phyloP scores from a whole-genome alignment of 53 echinoderm and acorn worm genomes.

The Crossaster papposus region DNA sequence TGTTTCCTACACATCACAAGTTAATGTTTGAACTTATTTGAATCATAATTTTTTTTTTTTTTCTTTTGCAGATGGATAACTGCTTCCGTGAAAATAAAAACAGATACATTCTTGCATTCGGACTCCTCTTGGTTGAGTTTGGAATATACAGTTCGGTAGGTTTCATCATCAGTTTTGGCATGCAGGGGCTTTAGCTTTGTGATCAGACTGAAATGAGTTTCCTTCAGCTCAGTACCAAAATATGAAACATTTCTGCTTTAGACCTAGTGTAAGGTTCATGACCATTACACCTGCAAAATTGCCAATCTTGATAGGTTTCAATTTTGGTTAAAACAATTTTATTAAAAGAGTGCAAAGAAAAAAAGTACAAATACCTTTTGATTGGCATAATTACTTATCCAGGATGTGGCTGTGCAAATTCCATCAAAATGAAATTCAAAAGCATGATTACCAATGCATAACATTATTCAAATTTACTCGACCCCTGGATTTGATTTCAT shows the following conservation, averaged over 20 bases:
- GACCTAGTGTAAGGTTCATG: too few species aligned
- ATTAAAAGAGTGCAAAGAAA: too few species aligned
- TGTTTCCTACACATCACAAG: neutral
- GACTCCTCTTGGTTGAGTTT: neutral
- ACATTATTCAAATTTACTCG: neutral
- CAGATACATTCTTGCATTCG: constrained; percentile 4
- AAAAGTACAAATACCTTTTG: too few species aligned
- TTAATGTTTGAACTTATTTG: neutral
- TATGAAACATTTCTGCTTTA: too few species aligned
- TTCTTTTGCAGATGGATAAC: constrained; percentile 1
- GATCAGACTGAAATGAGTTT: neutral
- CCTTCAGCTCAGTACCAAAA: neutral
- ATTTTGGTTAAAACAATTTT: too few species aligned
- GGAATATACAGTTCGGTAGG: neutral
- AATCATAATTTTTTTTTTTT: neutral
- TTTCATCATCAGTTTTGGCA: neutral
- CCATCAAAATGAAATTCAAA: neutral
- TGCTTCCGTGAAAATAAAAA: constrained; percentile 10
- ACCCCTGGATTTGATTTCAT: neutral
- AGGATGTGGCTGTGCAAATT: too few species aligned
- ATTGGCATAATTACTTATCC: too few species aligned
- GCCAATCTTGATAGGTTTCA: too few species aligned
- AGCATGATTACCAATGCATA: neutral
- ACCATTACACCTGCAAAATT: too few species aligned
- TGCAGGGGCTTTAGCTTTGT: neutral